Evolutionary conservation across 2,888 invertebrate genomes (phyloP).

Genomic region (Stramonita haemastoma): DNA sequence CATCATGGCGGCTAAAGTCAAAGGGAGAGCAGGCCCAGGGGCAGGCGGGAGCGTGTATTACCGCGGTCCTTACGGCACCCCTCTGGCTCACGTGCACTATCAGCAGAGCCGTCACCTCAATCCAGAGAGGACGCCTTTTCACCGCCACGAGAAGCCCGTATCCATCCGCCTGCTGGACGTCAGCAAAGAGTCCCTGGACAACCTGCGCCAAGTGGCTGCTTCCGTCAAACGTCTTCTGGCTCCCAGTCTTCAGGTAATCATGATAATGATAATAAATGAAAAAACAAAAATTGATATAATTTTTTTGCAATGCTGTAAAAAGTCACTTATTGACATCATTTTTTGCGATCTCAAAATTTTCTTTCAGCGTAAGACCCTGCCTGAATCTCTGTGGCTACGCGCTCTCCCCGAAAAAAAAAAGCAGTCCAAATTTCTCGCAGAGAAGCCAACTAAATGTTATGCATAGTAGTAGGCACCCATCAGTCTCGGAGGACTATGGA

Average conservation of each 20-base stretch:
- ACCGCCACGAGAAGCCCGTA: conserved; percentile 61
- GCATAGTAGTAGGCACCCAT: too few species aligned
- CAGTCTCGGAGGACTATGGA: too few species aligned
- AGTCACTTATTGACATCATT: too few species aligned
- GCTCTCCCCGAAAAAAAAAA: too few species aligned
- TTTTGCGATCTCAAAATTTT: too few species aligned
- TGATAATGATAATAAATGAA: too few species aligned
- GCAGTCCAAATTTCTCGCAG: too few species aligned
- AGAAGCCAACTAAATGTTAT: too few species aligned
- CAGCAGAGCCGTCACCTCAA: conserved; percentile 71
- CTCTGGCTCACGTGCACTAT: conserved; percentile 70
- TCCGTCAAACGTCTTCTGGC: conserved; percentile 34
- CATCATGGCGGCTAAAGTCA: not conserved
- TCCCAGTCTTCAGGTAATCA: conserved; percentile 34
- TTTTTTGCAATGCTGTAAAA: too few species aligned
- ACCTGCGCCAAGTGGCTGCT: conserved; percentile 38
- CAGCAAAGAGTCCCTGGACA: conserved; percentile 55
- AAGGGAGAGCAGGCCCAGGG: not conserved
- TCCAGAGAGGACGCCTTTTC: conserved; percentile 71
- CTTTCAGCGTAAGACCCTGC: too few species aligned
- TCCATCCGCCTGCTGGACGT: conserved; percentile 70
- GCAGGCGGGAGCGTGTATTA: conserved; percentile 41
- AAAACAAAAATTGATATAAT: too few species aligned
- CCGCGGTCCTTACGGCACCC: conserved; percentile 55
- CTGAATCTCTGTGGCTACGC: too few species aligned